These are phyloP conservation scores for Oryctes rhinoceros DNA, from an alignment of 1,140 invertebrate species.

Conservation along the genomic window DNA sequence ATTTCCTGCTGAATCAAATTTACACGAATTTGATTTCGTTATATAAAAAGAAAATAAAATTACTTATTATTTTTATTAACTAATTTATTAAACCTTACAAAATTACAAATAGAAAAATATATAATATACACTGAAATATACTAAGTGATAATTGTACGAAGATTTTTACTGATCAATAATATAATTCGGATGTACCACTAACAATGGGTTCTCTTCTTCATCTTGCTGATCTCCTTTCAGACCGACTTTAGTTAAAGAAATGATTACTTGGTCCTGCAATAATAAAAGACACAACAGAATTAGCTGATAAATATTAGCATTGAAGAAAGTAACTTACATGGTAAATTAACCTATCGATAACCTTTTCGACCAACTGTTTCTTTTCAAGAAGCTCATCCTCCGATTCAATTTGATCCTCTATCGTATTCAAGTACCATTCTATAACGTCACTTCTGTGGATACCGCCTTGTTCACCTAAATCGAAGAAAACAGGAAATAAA, in stretches of 20 bases:
- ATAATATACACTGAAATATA: not conserved
- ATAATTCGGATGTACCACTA: constrained; percentile 97
- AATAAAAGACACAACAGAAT: constrained; percentile 41
- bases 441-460: constrained; percentile 85
- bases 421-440: constrained; percentile 93
- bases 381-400: constrained; percentile 91
- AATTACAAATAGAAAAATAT: constrained; percentile 16
- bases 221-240: constrained; percentile 65
- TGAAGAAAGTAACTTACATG: constrained; percentile 70
- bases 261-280: constrained; percentile 88
- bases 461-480: constrained; percentile 66
- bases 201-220: constrained; percentile 82
- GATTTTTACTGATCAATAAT: constrained; percentile 70
- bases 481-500: too few relatives aligned
- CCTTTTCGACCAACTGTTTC: constrained; percentile 93
- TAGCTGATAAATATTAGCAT: constrained; percentile 33
- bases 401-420: constrained; percentile 86
- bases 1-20: too few relatives aligned
- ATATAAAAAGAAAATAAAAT: not conserved
- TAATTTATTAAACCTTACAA: not conserved
- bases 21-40: too few relatives aligned
- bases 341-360: constrained; percentile 92
- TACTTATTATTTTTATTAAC: not conserved
- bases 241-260: constrained; percentile 80
- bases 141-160: not conserved